phyloP scores from a whole-genome alignment of 2,888 invertebrate species.

The Blomia tropicalis region DNA sequence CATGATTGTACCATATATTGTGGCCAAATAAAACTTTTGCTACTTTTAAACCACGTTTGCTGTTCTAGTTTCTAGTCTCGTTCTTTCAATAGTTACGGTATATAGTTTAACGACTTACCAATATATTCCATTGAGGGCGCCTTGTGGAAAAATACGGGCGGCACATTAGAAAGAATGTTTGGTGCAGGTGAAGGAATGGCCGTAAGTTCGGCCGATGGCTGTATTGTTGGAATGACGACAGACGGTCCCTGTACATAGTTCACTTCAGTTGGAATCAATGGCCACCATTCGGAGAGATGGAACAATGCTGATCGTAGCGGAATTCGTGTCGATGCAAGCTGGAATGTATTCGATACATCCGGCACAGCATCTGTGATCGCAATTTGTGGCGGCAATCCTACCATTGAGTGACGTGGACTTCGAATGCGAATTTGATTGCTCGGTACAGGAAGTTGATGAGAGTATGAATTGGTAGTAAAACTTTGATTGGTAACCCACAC shows the following conservation, averaged over 20 bases:
- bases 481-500: too few species aligned
- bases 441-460: conserved; percentile 1
- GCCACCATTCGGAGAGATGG: conserved; percentile 26
- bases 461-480: neutral
- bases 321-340: conserved; percentile 26
- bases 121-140: conserved; percentile 22
- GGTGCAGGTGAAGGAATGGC: neutral
- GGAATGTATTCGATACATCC: neutral
- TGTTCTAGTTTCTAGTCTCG: too few species aligned
- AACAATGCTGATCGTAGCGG: conserved; percentile 25
- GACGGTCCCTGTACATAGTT: neutral
- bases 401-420: neutral
- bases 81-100: too few species aligned
- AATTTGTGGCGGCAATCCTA: neutral
- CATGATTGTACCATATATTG: too few species aligned
- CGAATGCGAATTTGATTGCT: conserved; percentile 7
- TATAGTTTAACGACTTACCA: too few species aligned
- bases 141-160: conserved; percentile 14
- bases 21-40: too few species aligned
- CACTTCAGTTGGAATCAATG: conserved; percentile 20
- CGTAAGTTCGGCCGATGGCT: neutral
- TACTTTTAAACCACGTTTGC: too few species aligned
- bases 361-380: neutral
- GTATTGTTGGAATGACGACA: neutral
- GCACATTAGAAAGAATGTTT: neutral